phyloP scores from a whole-genome alignment of 2,888 invertebrate species.

The Colletes collaris region DNA sequence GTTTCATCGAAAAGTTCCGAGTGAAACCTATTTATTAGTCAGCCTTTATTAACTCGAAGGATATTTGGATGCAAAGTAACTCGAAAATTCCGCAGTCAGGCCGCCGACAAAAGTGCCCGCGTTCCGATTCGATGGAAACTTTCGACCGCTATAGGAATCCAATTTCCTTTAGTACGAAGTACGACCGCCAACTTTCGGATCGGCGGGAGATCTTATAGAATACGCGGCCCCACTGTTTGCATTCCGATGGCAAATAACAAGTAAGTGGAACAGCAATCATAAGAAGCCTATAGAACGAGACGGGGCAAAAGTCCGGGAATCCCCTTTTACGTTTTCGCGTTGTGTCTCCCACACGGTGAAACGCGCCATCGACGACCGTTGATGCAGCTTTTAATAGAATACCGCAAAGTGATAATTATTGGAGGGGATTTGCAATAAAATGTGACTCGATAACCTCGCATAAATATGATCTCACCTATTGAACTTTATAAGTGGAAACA shows the following conservation, averaged over 20 bases:
- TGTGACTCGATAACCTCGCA: too few relatives aligned
- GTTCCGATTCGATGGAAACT: constrained; percentile 34
- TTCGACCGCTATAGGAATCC: constrained; percentile 32
- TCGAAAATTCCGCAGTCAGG: not conserved
- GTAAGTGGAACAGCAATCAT: constrained; percentile 31
- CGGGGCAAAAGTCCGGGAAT: too few relatives aligned
- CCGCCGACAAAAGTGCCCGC: constrained; percentile 7
- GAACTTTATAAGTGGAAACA: too few relatives aligned
- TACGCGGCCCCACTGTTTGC: constrained; percentile 27
- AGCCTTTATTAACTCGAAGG: constrained; percentile 27
- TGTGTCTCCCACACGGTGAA: too few relatives aligned
- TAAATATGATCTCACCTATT: too few relatives aligned
- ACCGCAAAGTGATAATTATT: too few relatives aligned
- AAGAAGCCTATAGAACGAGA: constrained; percentile 4
- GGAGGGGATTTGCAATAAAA: too few relatives aligned
- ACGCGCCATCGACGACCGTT: too few relatives aligned
- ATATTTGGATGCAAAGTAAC: constrained; percentile 42
- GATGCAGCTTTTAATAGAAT: too few relatives aligned
- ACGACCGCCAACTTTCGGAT: constrained; percentile 33
- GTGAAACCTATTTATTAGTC: constrained; percentile 28
- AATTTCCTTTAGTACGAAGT: constrained; percentile 43
- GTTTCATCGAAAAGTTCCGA: not conserved
- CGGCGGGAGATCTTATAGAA: constrained; percentile 28
- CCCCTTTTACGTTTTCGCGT: too few relatives aligned
- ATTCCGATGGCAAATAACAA: constrained; percentile 37